Conservation (phyloP, 2,113 vertebrate species). For the Ascaphus truei region DNA sequence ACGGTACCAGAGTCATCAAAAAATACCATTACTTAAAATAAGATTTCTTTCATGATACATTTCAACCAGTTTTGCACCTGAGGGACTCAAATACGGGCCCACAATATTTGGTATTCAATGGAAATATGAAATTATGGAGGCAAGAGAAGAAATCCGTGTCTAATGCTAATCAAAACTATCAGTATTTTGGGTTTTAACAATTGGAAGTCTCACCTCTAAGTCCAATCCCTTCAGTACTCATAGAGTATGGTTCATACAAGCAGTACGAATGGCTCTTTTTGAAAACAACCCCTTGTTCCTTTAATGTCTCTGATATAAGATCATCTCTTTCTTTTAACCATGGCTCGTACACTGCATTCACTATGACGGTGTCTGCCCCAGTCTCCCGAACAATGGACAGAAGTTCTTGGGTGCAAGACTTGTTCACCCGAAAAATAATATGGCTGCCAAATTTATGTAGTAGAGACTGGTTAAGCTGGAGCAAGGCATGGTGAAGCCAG, state of each 20-base stretch:
- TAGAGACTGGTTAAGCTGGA: conserved; percentile 49
- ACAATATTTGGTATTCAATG: too few relatives aligned
- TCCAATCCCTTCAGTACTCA: conserved; percentile 61
- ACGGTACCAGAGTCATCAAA: too few relatives aligned
- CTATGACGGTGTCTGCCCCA: conserved; percentile 52
- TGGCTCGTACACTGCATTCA: conserved; percentile 61
- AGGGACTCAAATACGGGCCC: too few relatives aligned
- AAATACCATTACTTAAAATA: too few relatives aligned
- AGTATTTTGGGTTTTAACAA: background rate
- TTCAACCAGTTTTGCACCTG: too few relatives aligned
- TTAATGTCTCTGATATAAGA: conserved; percentile 39
- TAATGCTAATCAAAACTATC: too few relatives aligned
- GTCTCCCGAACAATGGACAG: conserved; percentile 49
- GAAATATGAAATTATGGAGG: too few relatives aligned
- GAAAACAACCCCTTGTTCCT: conserved; percentile 45
- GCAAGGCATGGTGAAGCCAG: conserved; percentile 63
- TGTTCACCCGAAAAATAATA: conserved; percentile 44
- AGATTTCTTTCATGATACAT: too few relatives aligned
- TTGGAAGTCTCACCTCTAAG: conserved; percentile 60
- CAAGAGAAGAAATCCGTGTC: too few relatives aligned
- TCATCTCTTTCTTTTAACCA: conserved; percentile 66
- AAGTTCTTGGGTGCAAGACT: conserved; percentile 42
- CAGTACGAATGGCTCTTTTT: conserved; percentile 61
- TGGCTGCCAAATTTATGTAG: conserved; percentile 50
- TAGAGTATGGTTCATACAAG: conserved; percentile 57